Evolutionary conservation across 1,140 invertebrate genomes (phyloP).

Genomic region (Hycleus phaleratus): DNA sequence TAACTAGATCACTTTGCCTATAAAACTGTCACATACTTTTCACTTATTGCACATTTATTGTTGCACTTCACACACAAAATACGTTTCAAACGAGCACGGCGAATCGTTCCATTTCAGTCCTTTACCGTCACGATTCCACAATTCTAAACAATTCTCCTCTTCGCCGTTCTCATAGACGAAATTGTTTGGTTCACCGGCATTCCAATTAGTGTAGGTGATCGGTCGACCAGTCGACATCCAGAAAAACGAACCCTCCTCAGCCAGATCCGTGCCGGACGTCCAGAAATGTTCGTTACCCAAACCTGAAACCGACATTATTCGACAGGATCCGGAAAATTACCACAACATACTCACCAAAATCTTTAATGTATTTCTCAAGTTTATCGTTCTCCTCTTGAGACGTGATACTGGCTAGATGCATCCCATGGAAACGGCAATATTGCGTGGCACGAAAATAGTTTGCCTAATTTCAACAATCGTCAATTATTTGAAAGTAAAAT

Average conservation of each 20-base stretch:
- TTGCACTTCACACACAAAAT: slow-evolving; percentile 82
- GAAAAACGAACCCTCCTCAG: slow-evolving; percentile 82
- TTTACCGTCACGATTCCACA: slow-evolving; percentile 87
- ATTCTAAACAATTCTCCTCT: slow-evolving; percentile 82
- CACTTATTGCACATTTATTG: slow-evolving; percentile 30
- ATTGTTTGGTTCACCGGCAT: slow-evolving; percentile 84
- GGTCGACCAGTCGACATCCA: slow-evolving; percentile 87
- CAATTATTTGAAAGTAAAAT: slow-evolving; percentile 1
- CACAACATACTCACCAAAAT: slow-evolving; percentile 32
- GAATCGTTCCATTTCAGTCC: slow-evolving; percentile 89
- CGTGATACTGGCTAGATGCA: slow-evolving; percentile 82
- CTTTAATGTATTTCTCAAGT: slow-evolving; percentile 48
- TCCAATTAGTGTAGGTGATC: slow-evolving; percentile 87
- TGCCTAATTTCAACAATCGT: slow-evolving; percentile 49
- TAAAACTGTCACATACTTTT: background rate
- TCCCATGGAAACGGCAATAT: slow-evolving; percentile 84
- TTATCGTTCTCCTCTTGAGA: slow-evolving; percentile 84
- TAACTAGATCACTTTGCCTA: slow-evolving; percentile 1
- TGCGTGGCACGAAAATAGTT: slow-evolving; percentile 89
- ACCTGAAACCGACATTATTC: slow-evolving; percentile 45
- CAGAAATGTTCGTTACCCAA: slow-evolving; percentile 86
- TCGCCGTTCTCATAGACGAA: slow-evolving; percentile 88
- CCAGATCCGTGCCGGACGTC: slow-evolving; percentile 85
- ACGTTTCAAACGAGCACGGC: slow-evolving; percentile 86
- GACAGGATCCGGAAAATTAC: background rate